These are phyloP conservation scores for Mercenaria mercenaria DNA, from an alignment of 1,140 invertebrate genomes.

Conservation along the genomic window DNA sequence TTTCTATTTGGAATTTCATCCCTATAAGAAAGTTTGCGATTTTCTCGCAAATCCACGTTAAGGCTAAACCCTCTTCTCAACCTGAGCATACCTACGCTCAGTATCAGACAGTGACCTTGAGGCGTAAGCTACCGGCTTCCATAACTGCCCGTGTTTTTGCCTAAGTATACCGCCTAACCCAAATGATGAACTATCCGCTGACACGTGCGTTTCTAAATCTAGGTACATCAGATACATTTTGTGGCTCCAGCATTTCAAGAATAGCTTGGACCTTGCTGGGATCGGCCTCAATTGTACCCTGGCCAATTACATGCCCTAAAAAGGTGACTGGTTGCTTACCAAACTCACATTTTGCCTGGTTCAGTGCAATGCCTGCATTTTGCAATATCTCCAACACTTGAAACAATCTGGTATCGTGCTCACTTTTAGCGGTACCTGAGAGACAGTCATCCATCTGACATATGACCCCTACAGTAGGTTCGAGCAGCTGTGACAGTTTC, in stretches of 20 bases:
- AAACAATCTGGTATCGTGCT: too few relatives aligned
- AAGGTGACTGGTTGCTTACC: not conserved
- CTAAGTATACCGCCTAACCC: not conserved
- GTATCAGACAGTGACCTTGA: not conserved
- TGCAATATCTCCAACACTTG: not conserved
- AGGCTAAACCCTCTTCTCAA: too few relatives aligned
- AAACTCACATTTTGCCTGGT: not conserved
- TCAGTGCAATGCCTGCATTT: not conserved
- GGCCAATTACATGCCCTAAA: not conserved
- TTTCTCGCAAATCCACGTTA: not conserved
- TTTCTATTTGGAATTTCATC: not conserved
- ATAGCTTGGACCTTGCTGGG: not conserved
- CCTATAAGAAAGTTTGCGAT: not conserved
- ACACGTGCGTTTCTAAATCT: not conserved
- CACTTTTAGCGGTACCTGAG: too few relatives aligned
- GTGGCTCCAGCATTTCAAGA: not conserved
- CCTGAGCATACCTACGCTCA: too few relatives aligned
- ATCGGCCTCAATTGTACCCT: too few relatives aligned
- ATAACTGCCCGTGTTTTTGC: not conserved
- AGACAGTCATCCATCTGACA: conserved; percentile 69
- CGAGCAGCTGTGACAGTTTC: conserved; percentile 35
- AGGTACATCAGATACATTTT: not conserved
- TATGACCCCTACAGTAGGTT: conserved; percentile 51
- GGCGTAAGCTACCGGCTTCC: not conserved
- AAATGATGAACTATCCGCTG: not conserved